Conservation (phyloP, 2,888 invertebrate genomes). For the Podabrus alpinus region DNA sequence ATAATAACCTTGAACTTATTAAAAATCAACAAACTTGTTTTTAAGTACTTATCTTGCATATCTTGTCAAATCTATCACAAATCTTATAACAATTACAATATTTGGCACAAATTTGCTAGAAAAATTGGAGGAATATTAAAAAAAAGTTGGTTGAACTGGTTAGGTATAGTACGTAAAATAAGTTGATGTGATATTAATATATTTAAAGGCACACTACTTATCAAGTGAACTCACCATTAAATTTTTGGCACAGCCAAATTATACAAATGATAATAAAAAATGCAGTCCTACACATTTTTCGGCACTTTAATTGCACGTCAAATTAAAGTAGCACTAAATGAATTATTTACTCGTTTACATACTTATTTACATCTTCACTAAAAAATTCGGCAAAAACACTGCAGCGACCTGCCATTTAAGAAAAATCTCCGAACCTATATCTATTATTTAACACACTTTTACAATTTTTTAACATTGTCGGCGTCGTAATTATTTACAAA, state of each 20-base stretch:
- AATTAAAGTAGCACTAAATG: constrained; percentile 32
- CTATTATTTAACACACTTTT: constrained; percentile 23
- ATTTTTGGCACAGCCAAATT: constrained; percentile 47
- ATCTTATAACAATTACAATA: background rate
- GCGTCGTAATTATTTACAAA: background rate
- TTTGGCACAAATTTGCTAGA: background rate
- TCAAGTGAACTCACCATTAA: constrained; percentile 42
- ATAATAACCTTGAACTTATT: constrained; percentile 23
- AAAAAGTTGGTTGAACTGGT: background rate
- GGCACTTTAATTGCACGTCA: constrained; percentile 32
- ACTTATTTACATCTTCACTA: constrained; percentile 41
- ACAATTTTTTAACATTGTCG: constrained; percentile 18
- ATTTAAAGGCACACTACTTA: background rate
- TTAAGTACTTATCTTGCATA: background rate
- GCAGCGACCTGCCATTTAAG: constrained; percentile 36
- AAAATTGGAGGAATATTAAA: background rate
- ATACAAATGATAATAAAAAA: constrained; percentile 44
- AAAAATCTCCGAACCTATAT: constrained; percentile 29
- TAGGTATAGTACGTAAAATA: background rate
- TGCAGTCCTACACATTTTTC: constrained; percentile 44
- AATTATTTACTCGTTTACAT: constrained; percentile 35
- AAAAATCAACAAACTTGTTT: constrained; percentile 3
- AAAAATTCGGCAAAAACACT: constrained; percentile 45
- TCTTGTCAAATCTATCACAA: background rate
- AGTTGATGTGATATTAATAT: background rate